Evolutionary conservation across 2,797 vertebrate species (phyloP).

Genomic region (Oreochromis mossambicus): DNA sequence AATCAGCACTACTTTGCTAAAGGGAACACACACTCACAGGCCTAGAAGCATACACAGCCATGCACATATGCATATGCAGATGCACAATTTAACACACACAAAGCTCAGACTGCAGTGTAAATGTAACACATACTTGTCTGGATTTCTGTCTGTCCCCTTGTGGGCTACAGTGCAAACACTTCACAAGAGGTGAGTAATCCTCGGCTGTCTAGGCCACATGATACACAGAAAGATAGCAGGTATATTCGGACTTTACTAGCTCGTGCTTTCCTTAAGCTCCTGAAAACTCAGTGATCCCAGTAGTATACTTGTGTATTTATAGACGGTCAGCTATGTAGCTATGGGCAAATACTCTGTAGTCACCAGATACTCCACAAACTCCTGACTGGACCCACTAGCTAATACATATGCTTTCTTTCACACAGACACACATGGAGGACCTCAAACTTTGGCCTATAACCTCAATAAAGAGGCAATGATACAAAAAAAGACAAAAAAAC

Average conservation of each 20-base stretch:
- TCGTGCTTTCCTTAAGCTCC: not conserved
- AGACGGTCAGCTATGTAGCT: constrained; percentile 40
- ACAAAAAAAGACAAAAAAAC: not conserved
- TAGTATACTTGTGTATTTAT: constrained; percentile 32
- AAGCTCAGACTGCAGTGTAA: constrained; percentile 43
- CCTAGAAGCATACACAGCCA: not conserved
- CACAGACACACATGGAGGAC: constrained; percentile 4
- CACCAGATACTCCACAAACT: constrained; percentile 49
- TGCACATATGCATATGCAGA: constrained; percentile 12
- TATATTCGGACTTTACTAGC: not conserved
- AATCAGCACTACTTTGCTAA: constrained; percentile 36
- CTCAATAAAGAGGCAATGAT: constrained; percentile 25
- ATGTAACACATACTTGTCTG: constrained; percentile 52
- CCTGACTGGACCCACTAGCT: constrained; percentile 18
- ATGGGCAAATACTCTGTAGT: constrained; percentile 50
- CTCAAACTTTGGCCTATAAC: constrained; percentile 38
- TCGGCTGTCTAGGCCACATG: not conserved
- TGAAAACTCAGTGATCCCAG: constrained; percentile 3
- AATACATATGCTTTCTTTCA: constrained; percentile 28
- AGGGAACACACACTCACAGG: not conserved
- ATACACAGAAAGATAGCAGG: not conserved
- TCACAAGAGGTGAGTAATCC: not conserved
- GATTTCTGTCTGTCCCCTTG: constrained; percentile 19
- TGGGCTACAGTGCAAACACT: constrained; percentile 36
- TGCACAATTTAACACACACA: constrained; percentile 6